A percentile compares a stretch with the other conserved stretches of the same genome.
These are phyloP conservation scores for Serrognathus titanus DNA, from an alignment of 2,888 invertebrate species.

Conservation along the genomic window DNA sequence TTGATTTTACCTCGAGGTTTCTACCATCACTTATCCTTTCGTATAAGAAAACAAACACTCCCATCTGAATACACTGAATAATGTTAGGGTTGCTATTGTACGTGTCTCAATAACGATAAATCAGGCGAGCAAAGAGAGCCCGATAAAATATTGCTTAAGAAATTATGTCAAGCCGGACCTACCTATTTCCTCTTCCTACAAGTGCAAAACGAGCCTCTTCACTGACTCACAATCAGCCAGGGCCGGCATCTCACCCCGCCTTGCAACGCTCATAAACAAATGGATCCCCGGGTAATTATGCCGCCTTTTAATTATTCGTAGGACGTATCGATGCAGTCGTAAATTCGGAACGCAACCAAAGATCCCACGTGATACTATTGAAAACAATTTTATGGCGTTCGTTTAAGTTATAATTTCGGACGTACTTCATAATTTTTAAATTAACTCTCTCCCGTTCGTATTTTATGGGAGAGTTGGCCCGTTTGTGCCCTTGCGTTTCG, in stretches of 20 bases:
- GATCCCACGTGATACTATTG: conserved; percentile 6
- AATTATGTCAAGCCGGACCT: conserved; percentile 28
- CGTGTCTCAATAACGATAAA: conserved; percentile 23
- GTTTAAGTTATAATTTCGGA: too few relatives aligned
- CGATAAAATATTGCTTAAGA: conserved; percentile 24
- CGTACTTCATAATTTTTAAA: too few relatives aligned
- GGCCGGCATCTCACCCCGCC: conserved; percentile 4
- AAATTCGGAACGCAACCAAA: conserved; percentile 14
- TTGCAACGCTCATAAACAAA: conserved; percentile 6
- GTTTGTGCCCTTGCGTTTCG: too few relatives aligned
- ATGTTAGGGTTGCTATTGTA: conserved; percentile 15
- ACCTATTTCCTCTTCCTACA: conserved; percentile 29
- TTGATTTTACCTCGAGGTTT: too few relatives aligned
- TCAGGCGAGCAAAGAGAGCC: conserved; percentile 21
- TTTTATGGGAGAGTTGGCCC: too few relatives aligned
- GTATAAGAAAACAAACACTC: conserved; percentile 14
- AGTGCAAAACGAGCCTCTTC: conserved; percentile 23
- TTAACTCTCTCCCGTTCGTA: too few relatives aligned
- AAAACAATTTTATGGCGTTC: too few relatives aligned
- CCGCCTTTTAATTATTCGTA: conserved; percentile 17
- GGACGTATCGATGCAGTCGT: conserved; percentile 13
- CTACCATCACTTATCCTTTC: too few relatives aligned
- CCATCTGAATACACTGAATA: conserved; percentile 14
- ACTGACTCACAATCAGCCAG: conserved; percentile 13
- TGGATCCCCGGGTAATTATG: conserved; percentile 10